Evolutionary conservation across 2,888 invertebrate genomes (phyloP), one percentile per base, ranked within the genome.

Genomic region (Brachynemurus nebulosus): DNA sequence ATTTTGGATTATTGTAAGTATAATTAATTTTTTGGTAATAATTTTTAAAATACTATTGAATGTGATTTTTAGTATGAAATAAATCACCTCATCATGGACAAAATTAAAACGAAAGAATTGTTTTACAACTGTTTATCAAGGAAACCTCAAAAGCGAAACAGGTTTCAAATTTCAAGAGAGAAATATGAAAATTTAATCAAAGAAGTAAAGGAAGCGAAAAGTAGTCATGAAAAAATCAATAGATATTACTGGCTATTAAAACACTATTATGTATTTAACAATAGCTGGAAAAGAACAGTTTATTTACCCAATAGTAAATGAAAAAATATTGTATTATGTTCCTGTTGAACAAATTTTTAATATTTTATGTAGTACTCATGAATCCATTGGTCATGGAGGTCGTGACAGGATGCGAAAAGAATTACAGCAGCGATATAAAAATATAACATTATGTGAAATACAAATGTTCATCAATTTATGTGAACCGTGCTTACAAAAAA

Each of bases 321-420:
- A 33, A 18, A 30, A 42, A 33, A 41, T 50, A 9, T 19, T 46
- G 12, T 49, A 46, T 47, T 50, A 51, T 35, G 40, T 49, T 16
- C 35, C 33, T 25, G 23, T 33, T 3, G 52, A 54, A 9, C 52
- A 55, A 18, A 30, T 52, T 33, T 55, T 54, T 47, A 39, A 55
- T 27, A 44, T 53, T 17, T 44, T 56, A 44, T 38, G 52, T 33
- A 51, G 47, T 33, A 45, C 49, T 40, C 55, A 57, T 49, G 19
- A 51, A 38, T 45, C 49, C 39, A 46, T 53, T 42, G 55, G 54
- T 8, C 56, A 57, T 40, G 54, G 54, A 46, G 57, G 56, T 25
- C 48, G 54, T 17, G 51, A 53, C 34, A 52, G 53, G 35, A 51
- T 57, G 52, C 38, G 44, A 40, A 46, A 49, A 19, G 52, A 56